phyloP scores from a whole-genome alignment of 2,888 invertebrate genomes.

The Protonemura montana region DNA sequence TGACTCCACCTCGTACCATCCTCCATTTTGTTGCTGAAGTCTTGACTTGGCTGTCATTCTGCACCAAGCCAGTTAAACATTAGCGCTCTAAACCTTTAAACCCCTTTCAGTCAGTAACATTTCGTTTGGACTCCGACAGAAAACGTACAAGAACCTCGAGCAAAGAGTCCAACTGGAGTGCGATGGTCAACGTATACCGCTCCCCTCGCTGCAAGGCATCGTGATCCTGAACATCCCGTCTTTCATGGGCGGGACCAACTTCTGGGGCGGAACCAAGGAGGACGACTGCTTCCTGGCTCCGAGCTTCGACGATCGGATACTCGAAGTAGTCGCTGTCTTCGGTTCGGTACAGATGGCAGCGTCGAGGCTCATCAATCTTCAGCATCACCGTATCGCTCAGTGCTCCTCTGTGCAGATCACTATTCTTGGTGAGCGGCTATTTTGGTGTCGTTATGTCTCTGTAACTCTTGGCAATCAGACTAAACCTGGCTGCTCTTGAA shows the following conservation, averaged over 20 bases:
- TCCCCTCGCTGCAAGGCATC: constrained; percentile 95
- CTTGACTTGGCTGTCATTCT: too few species aligned
- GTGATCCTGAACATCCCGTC: constrained; percentile 96
- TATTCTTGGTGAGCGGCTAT: constrained; percentile 72
- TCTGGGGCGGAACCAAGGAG: constrained; percentile 95
- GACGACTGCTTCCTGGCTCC: constrained; percentile 92
- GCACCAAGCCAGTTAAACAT: too few species aligned
- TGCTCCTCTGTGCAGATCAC: constrained; percentile 96
- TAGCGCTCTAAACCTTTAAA: too few species aligned
- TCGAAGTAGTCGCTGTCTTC: constrained; percentile 97
- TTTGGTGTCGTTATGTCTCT: neutral
- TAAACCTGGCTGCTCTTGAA: too few species aligned
- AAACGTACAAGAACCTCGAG: constrained; percentile 94
- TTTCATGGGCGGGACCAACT: constrained; percentile 98
- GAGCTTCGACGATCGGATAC: constrained; percentile 93
- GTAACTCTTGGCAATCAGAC: too few species aligned
- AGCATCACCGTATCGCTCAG: constrained; percentile 96
- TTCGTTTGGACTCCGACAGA: too few species aligned
- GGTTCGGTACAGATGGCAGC: constrained; percentile 98
- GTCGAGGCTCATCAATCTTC: constrained; percentile 90
- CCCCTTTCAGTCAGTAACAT: too few species aligned
- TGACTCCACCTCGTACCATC: too few species aligned
- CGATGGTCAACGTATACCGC: constrained; percentile 93
- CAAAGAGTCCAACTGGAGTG: constrained; percentile 95
- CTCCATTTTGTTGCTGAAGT: too few species aligned